Evolutionary conservation across 37 sponge, comb jelly and placozoan genomes (phyloP), one percentile per base, ranked within the genome.

Genomic region (Oscarella lobularis): DNA sequence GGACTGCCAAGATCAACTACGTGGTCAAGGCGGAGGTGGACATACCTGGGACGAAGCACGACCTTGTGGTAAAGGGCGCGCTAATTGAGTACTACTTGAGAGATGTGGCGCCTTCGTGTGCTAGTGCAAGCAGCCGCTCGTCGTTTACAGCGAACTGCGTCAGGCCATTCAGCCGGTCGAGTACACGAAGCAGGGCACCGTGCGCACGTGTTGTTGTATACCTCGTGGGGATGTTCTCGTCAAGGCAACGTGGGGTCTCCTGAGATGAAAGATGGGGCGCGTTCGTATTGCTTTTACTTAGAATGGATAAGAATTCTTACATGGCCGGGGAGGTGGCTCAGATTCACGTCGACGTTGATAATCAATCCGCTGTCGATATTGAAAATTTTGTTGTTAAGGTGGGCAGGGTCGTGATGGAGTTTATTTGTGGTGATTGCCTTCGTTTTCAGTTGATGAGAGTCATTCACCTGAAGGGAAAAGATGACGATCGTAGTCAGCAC

Each of bases 161-260:
- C n/a, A 4, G 6, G n/a, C n/a, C 31, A 34, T 68, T 5, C 33
- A 68, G 71, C 71, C 71, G 6, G 71, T n/a, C 5, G 4, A 34
- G 29, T 68, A 68, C 31, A 34, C n/a, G n/a, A 68, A 68, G 29
- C 71, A n/a, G 6, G 71, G 71, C n/a, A 68, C 71, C 6, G 71
- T 68, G n/a, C 71, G 71, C 71, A 68, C 71, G 5, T 68, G 71
- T 20, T 14, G 6, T 5, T 68, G 71, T 34, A 68, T 68, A 5
- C 71, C 71, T n/a, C 71, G 71, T 14, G 71, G 71, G n/a, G 71
- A 68, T 14, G 71, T 68, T 32, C 71, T n/a, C 31, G 71, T 68
- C n/a, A 5, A n/a, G 6, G 71, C 71, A n/a, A 4, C 6, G 71
- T 68, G 6, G 31, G 71, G n/a, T n/a, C n/a, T n/a, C n/a, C n/a